A percentile compares a stretch with the other conserved stretches of the same genome.
Evolutionary conservation across 2,113 vertebrate genomes (phyloP).

Genomic region (Oryzias javanicus): DNA sequence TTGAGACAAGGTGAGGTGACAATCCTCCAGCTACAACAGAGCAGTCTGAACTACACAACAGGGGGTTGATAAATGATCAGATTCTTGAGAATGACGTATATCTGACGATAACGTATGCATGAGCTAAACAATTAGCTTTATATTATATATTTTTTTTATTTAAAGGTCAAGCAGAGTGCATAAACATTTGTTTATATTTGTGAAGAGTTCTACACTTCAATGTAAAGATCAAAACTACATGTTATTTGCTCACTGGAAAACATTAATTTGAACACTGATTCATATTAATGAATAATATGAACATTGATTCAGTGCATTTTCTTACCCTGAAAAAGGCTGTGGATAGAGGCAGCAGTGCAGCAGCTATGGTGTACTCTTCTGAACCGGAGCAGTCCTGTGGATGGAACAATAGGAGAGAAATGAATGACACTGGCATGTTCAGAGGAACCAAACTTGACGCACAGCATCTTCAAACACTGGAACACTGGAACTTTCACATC

Average conservation of each 20-base stretch:
- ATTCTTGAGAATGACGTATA: too few relatives aligned
- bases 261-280: too few relatives aligned
- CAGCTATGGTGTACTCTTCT: slow-evolving; percentile 92
- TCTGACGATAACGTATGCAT: too few relatives aligned
- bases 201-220: too few relatives aligned
- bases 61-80: background rate
- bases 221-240: too few relatives aligned
- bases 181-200: too few relatives aligned
- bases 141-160: too few relatives aligned
- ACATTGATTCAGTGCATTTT: background rate
- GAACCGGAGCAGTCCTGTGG: slow-evolving; percentile 94
- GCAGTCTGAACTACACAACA: background rate
- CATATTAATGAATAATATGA: too few relatives aligned
- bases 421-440: slow-evolving; percentile 11
- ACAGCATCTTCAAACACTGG: slow-evolving; percentile 6
- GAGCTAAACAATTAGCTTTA: too few relatives aligned
- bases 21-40: slow-evolving; percentile 2
- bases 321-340: slow-evolving; percentile 97
- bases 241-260: too few relatives aligned
- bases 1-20: slow-evolving; percentile 1
- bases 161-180: too few relatives aligned
- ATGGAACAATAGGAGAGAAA: slow-evolving; percentile 56
- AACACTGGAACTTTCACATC: background rate
- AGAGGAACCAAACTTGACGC: slow-evolving; percentile 2
- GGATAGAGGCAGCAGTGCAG: slow-evolving; percentile 89